Evolutionary conservation across 2,888 invertebrate genomes (phyloP).

Genomic region (Leucophenga montana): DNA sequence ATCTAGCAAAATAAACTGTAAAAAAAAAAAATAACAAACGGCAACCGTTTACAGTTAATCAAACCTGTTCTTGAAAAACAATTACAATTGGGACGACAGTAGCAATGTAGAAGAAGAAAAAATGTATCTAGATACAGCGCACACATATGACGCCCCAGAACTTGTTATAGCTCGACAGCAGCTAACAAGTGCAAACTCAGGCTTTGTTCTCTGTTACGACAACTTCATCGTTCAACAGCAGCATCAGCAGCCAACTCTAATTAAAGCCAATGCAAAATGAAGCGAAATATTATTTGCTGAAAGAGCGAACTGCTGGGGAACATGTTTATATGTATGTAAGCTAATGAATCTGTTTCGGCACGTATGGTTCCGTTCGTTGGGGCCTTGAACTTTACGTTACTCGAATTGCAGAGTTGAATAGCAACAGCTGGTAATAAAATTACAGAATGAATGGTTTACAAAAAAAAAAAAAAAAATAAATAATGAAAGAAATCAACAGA

Average conservation of each 20-base stretch:
- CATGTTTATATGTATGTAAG: neutral
- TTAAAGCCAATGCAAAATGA: slow-evolving; percentile 19
- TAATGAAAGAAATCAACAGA: too few species aligned
- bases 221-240: neutral
- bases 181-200: slow-evolving; percentile 11
- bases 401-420: too few species aligned
- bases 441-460: too few species aligned
- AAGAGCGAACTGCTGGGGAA: neutral
- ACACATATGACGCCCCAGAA: neutral
- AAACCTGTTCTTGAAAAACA: slow-evolving; percentile 21
- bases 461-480: too few species aligned
- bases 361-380: neutral
- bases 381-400: slow-evolving; percentile 11
- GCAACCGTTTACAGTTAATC: slow-evolving; percentile 13
- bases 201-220: neutral
- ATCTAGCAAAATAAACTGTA: neutral
- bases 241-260: neutral
- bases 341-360: neutral
- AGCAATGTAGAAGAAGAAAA: neutral
- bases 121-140: slow-evolving; percentile 9
- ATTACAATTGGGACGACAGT: slow-evolving; percentile 9
- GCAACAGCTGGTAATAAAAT: too few species aligned
- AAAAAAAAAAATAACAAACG: neutral
- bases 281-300: slow-evolving; percentile 4
- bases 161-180: neutral